Percentiles rank a stretch among this genome's conserved stretches.
These are phyloP conservation scores for Zenarchopterus dispar DNA, from an alignment of 2,797 vertebrate species.

Conservation along the genomic window DNA sequence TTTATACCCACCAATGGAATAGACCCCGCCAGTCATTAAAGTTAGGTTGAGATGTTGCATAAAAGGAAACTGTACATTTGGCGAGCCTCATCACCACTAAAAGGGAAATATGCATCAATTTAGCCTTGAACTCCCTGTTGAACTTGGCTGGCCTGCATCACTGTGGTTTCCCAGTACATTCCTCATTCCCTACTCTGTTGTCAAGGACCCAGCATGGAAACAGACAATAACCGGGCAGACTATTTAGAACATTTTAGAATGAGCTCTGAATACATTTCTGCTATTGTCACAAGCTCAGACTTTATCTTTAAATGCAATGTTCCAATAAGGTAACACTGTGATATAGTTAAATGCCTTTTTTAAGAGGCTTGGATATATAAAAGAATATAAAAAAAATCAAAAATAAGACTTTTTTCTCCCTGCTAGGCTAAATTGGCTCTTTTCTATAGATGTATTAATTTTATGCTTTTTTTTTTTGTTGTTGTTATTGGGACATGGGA, in stretches of 20 bases:
- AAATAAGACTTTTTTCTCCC: conserved; percentile 62
- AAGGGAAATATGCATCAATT: conserved; percentile 82
- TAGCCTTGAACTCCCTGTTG: conserved; percentile 81
- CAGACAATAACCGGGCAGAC: conserved; percentile 83
- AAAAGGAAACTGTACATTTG: conserved; percentile 66
- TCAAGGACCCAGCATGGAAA: conserved; percentile 67
- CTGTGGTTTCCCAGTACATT: conserved; percentile 80
- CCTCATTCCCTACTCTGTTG: conserved; percentile 67
- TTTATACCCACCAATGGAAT: conserved; percentile 57
- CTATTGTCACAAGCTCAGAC: conserved; percentile 79
- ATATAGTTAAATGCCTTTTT: conserved; percentile 78
- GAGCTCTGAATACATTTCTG: conserved; percentile 80
- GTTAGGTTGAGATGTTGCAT: conserved; percentile 56
- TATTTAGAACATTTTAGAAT: conserved; percentile 82
- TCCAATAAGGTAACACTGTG: conserved; percentile 70
- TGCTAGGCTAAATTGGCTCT: conserved; percentile 57
- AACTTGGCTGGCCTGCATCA: conserved; percentile 76
- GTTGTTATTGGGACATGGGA: conserved; percentile 46
- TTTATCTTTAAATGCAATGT: conserved; percentile 78
- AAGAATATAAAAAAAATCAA: conserved; percentile 53
- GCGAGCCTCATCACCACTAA: conserved; percentile 71
- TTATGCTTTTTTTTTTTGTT: conserved; percentile 54
- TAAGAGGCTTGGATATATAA: conserved; percentile 74
- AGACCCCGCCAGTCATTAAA: conserved; percentile 60
- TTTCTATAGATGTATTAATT: conserved; percentile 52